These are phyloP conservation scores for Cygnus buccinator DNA, from an alignment of 2,113 vertebrate species.

Conservation along the genomic window DNA sequence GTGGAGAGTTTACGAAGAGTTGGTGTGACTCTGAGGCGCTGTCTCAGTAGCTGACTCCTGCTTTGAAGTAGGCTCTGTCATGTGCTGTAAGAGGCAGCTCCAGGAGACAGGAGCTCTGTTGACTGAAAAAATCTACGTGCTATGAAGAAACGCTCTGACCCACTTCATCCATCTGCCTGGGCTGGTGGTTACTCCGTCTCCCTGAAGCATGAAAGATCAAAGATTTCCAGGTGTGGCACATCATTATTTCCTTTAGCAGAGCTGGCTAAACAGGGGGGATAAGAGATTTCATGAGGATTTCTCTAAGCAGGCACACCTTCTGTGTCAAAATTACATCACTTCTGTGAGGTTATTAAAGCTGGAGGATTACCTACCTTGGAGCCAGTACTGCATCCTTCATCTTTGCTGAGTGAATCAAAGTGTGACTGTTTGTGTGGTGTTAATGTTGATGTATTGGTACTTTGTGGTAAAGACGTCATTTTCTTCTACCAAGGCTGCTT, in stretches of 20 bases:
- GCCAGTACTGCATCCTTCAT: background rate
- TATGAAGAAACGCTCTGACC: background rate
- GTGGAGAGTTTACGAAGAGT: background rate
- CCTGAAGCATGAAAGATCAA: background rate
- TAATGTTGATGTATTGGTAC: background rate
- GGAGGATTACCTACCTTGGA: background rate
- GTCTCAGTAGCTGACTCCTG: background rate
- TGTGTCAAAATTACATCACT: background rate
- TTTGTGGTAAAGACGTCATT: background rate
- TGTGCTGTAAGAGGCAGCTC: background rate
- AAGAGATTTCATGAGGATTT: background rate
- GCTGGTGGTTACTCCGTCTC: background rate
- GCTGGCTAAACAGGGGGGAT: background rate
- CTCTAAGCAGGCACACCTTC: background rate
- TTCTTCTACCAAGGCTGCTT: background rate
- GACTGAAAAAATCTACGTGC: background rate
- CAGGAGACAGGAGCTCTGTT: background rate
- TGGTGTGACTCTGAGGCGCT: background rate
- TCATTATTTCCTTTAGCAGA: background rate
- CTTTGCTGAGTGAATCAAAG: background rate
- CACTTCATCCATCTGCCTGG: background rate
- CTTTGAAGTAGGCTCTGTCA: background rate
- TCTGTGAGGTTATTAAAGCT: background rate
- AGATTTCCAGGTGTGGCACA: background rate
- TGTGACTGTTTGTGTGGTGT: background rate